These are phyloP conservation scores for Panopea generosa DNA, from an alignment of 2,888 invertebrate genomes.

Conservation along the genomic window DNA sequence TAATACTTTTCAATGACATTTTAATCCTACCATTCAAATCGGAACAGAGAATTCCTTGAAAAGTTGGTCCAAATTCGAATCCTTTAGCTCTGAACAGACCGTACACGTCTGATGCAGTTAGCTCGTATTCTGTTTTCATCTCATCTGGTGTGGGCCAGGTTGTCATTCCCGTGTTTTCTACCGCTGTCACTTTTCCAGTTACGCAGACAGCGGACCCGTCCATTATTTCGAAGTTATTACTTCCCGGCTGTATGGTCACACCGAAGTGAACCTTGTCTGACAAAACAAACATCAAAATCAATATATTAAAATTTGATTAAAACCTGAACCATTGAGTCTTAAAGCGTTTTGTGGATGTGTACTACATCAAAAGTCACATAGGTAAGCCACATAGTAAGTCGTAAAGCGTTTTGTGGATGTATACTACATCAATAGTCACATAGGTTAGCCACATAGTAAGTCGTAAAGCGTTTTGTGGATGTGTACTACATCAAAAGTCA, in stretches of 20 bases:
- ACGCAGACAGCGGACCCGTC: constrained; percentile 94
- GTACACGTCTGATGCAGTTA: constrained; percentile 82
- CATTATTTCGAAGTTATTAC: constrained; percentile 91
- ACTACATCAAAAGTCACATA: no score
- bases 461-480: no score
- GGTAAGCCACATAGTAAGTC: no score
- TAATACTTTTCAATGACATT: no score
- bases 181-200: constrained; percentile 90
- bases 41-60: constrained; percentile 90
- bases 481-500: no score
- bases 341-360: no score
- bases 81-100: constrained; percentile 84
- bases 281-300: no score
- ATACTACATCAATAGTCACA: no score
- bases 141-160: constrained; percentile 16
- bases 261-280: constrained; percentile 81
- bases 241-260: constrained; percentile 80
- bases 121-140: constrained; percentile 32
- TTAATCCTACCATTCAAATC: constrained; percentile 87
- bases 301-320: no score
- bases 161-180: constrained; percentile 48
- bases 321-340: no score
- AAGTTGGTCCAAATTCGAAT: constrained; percentile 84
- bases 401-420: no score
- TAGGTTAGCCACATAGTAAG: no score